phyloP scores from a whole-genome alignment of 2,113 vertebrate genomes.

The Polypterus bichir region DNA sequence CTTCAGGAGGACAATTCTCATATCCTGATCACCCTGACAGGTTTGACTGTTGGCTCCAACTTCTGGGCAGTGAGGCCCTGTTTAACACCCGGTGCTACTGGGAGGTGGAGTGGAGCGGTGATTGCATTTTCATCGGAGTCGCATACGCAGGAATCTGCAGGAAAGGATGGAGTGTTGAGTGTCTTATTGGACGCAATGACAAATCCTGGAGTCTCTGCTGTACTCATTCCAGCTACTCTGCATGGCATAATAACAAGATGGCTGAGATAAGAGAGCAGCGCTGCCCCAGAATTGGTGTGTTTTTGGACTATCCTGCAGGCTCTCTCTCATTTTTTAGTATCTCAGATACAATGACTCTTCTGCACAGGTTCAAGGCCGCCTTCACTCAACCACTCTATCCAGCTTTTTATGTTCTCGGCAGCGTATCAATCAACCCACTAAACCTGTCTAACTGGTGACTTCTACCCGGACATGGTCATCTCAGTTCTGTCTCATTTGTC shows the following conservation, averaged over 20 bases:
- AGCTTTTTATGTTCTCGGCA: conserved; percentile 46
- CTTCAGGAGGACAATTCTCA: conserved; percentile 20
- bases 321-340: conserved; percentile 74
- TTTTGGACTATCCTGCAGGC: conserved; percentile 63
- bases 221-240: conserved; percentile 61
- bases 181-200: conserved; percentile 73
- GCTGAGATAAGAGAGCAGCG: conserved; percentile 32
- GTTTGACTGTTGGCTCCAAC: conserved; percentile 79
- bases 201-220: conserved; percentile 84
- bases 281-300: conserved; percentile 56
- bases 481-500: too few species aligned
- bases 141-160: conserved; percentile 58
- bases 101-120: conserved; percentile 71
- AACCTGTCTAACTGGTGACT: too few species aligned
- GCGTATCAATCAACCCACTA: too few species aligned
- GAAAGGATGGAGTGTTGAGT: conserved; percentile 45
- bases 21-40: conserved; percentile 36
- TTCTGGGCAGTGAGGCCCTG: conserved; percentile 65
- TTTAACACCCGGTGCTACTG: conserved; percentile 70
- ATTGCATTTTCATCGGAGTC: conserved; percentile 71
- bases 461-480: too few species aligned
- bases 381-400: conserved; percentile 71
- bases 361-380: conserved; percentile 63
- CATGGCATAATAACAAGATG: conserved; percentile 61
- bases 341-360: conserved; percentile 41